Base-by-base conservation (phyloP, 2,888 invertebrate species). In the Pardosa pseudoannulata region DNA sequence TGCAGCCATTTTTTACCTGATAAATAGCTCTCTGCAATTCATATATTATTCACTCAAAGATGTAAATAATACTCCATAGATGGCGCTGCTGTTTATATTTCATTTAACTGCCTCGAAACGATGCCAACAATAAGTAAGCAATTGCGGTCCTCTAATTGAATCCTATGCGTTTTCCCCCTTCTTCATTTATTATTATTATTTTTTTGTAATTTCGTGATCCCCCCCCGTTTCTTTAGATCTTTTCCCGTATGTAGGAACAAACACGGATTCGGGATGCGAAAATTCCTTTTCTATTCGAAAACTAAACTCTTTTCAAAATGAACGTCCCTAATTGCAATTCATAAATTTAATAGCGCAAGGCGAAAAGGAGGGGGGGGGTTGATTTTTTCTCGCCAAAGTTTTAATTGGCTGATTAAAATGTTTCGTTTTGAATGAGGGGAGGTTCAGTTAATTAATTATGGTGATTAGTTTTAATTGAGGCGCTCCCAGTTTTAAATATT, bases 381-480 rank as follows among this genome's bases (percentile, higher is more conserved):
- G n/a, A 28, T 67, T 67, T 32, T 32, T 67, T 32, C 36, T 19
- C 11, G 41, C 80, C 29, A 65, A 64, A 46, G 29, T 73, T 74
- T 72, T 80, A 80, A 80, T 80, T 80, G 80, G 80, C 80, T 80
- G 80, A 80, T 80, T 80, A 80, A 80, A 80, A 74, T 80, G 83
- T 73, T 67, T 73, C 83, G 71, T 71, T 70, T 65, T 65, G 70
- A 50, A 68, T 36, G 78, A 78, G 50, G 32, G 28, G 39, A 39
- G 71, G 46, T 70, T 65, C 72, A 71, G 83, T 85, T 85, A 85
- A 85, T 85, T 85, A 85, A 85, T 85, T 85, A 85, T 78, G 83
- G 83, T 85, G 83, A 85, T 85, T 85, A 85, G 78, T 85, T 85
- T 83, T 85, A 85, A 85, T 85, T 85, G 83, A 85, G 83, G 83